A percentile compares a stretch with the other conserved stretches of the same genome.
These are phyloP conservation scores for Apistogramma diplotaenia DNA, from an alignment of 2,113 vertebrate species.

Conservation along the genomic window DNA sequence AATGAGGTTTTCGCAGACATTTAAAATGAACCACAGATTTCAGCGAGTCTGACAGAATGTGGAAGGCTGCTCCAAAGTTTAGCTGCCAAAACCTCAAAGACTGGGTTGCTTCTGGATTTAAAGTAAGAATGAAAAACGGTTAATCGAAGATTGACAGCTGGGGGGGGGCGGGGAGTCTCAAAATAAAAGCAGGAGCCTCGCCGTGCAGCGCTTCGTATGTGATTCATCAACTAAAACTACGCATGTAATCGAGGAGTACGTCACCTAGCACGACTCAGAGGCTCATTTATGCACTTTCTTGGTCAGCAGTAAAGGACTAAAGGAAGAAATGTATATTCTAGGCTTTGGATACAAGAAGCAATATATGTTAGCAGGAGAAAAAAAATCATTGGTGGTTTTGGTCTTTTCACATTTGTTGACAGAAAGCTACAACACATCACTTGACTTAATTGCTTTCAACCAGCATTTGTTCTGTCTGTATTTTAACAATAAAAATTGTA, in stretches of 20 bases:
- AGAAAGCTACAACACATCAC: not conserved
- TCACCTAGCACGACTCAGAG: not conserved
- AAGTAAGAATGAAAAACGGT: not conserved
- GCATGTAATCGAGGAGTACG: not conserved
- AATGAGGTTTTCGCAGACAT: not conserved
- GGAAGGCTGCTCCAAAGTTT: not conserved
- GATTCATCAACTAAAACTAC: not conserved
- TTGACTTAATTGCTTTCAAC: not conserved
- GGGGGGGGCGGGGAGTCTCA: too few relatives aligned
- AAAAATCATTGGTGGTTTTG: not conserved
- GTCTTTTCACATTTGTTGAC: not conserved
- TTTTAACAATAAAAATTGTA: not conserved
- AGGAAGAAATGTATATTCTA: too few relatives aligned
- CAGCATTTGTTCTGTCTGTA: not conserved
- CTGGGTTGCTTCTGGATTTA: not conserved
- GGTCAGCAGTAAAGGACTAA: not conserved
- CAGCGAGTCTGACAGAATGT: not conserved
- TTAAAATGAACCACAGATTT: not conserved
- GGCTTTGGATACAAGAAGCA: too few relatives aligned
- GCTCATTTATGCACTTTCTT: not conserved
- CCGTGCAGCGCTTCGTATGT: not conserved
- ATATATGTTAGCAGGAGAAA: not conserved
- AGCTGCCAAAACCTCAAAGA: not conserved
- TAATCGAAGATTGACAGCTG: not conserved
- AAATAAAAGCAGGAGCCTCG: not conserved